phyloP scores from a whole-genome alignment of 1,140 invertebrate genomes.

The Leptinotarsa lineolata region DNA sequence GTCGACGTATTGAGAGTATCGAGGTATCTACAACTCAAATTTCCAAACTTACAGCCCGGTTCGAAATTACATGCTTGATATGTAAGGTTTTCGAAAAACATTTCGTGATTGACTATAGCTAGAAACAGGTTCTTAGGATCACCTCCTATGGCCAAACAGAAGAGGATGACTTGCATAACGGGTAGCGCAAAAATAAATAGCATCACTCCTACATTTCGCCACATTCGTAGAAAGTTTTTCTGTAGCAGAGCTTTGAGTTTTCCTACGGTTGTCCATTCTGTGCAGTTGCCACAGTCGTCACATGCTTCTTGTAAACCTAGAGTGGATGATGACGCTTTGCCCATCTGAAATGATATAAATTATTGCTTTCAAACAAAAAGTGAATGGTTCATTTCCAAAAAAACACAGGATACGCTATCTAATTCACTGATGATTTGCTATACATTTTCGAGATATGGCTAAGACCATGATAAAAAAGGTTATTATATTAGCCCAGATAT shows the following conservation, averaged over 20 bases:
- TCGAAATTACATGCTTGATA: constrained; percentile 59
- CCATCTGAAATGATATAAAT: constrained; percentile 25
- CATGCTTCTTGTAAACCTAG: constrained; percentile 42
- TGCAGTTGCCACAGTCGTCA: constrained; percentile 51
- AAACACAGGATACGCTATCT: too few relatives aligned
- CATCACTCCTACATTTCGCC: constrained; percentile 88
- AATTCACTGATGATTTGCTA: too few relatives aligned
- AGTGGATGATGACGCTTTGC: constrained; percentile 40
- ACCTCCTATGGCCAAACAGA: constrained; percentile 91
- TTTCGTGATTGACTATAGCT: constrained; percentile 85
- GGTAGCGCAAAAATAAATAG: constrained; percentile 90
- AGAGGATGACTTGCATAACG: constrained; percentile 89
- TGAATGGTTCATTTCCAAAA: too few relatives aligned
- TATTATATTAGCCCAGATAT: too few relatives aligned
- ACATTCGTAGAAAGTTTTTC: constrained; percentile 91
- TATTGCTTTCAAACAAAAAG: background rate
- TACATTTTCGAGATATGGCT: too few relatives aligned
- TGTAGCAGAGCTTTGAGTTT: constrained; percentile 73
- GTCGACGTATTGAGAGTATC: constrained; percentile 68
- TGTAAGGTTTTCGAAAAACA: constrained; percentile 62
- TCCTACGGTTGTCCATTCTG: constrained; percentile 56
- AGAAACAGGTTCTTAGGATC: constrained; percentile 83
- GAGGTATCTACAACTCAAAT: constrained; percentile 78
- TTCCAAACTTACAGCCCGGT: constrained; percentile 66
- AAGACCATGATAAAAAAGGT: too few relatives aligned